phyloP scores from a whole-genome alignment of 1,140 invertebrate genomes.

The Drosophila sechellia region DNA sequence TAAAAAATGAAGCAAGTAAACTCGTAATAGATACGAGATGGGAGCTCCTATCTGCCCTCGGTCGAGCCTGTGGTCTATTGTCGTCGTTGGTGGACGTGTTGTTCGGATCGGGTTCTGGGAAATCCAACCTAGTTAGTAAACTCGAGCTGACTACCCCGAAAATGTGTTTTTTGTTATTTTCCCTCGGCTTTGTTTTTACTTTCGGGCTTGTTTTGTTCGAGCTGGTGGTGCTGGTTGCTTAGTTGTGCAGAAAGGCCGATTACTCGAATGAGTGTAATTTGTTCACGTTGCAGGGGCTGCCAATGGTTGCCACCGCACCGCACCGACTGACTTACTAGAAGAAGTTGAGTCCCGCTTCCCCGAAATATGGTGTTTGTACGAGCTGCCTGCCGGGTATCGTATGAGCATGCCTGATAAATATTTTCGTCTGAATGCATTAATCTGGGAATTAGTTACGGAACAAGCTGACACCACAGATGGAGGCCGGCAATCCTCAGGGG shows the following conservation, averaged over 20 bases:
- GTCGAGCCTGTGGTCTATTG: slow-evolving; percentile 44
- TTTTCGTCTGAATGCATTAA: slow-evolving; percentile 60
- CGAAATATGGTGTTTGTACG: slow-evolving; percentile 41
- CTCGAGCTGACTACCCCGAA: slow-evolving; percentile 63
- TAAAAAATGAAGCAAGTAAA: slow-evolving; percentile 77
- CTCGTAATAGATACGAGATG: slow-evolving; percentile 65
- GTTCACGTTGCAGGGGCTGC: slow-evolving; percentile 15
- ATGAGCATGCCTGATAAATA: slow-evolving; percentile 49
- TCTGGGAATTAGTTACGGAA: slow-evolving; percentile 38
- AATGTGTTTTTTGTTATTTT: slow-evolving; percentile 46
- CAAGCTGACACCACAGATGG: slow-evolving; percentile 20
- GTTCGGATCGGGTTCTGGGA: slow-evolving; percentile 63
- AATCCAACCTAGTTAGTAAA: slow-evolving; percentile 60
- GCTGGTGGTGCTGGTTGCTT: slow-evolving; percentile 60
- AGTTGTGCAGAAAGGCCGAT: slow-evolving; percentile 76
- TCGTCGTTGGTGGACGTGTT: slow-evolving; percentile 37
- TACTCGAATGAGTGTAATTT: slow-evolving; percentile 46
- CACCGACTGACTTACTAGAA: slow-evolving; percentile 15
- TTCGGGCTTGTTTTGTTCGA: slow-evolving; percentile 36
- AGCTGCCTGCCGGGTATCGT: slow-evolving; percentile 23
- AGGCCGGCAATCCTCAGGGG: not conserved
- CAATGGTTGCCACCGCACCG: not conserved
- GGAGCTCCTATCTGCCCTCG: slow-evolving; percentile 23
- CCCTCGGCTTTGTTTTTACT: slow-evolving; percentile 28
- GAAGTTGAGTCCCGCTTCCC: slow-evolving; percentile 41